Base-by-base conservation (phyloP, 2,888 invertebrate species). In the Aphidius colemani region DNA sequence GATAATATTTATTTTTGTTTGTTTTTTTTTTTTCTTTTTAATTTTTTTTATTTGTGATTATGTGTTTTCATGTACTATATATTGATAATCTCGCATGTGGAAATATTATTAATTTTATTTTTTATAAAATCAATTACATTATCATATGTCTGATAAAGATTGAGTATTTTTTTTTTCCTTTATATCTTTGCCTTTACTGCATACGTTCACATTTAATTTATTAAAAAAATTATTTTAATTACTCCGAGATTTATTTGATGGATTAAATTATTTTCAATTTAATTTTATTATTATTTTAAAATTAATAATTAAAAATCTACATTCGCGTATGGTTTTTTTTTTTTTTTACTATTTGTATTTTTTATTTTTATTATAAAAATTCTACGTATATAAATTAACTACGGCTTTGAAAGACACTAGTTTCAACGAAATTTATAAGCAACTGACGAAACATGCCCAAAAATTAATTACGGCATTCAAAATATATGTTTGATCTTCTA, bases 391-490 rank as follows among this genome's bases (percentile, higher is more conserved):
- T 30, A 72, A 76, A 72, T 71, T 66, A 69, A 71, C 76, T 76
- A 76, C 75, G 72, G 72, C 74, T 71, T 10, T 74, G 76, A 74
- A 72, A 74, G 72, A 70, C 64, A 72, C 73, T 68, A 67, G 71
- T 74, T 72, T 74, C 75, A 76, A 75, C 75, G 74, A 72, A 73
- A 72, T 69, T 71, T 70, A 30, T 30, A 80, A 79, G 77, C 78
- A 79, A 77, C 73, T 77, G 75, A 76, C 76, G 75, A 74, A 77
- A 79, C 78, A 78, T 81, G 81, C 78, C 79, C 78, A 79, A 80
- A 76, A 80, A 80, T 79, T 71, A 77, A 78, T 64, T 78, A 75
- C 75, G 81, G 77, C 78, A 80, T 80, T 78, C 77, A 75, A 67
- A 69, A 69, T 68, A 68, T 69, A 55, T 65, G 68, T 70, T 74